Percentiles rank a stretch among this genome's conserved stretches.
Conservation (phyloP, 2,888 invertebrate genomes). For the Piscicola geometra region DNA sequence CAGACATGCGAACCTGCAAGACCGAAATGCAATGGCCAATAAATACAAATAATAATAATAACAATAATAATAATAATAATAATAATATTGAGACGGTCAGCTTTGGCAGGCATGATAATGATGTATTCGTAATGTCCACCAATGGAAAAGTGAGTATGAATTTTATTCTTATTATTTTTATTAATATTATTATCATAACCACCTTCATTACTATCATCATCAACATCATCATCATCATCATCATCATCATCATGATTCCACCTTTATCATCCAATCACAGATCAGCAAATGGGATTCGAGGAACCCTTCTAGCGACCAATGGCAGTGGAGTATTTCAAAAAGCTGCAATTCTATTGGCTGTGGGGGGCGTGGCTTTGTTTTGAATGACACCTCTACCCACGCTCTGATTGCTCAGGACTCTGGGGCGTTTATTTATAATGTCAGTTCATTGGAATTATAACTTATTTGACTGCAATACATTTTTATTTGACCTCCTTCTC, state of each 20-base stretch:
- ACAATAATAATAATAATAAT: background rate
- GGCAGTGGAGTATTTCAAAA: background rate
- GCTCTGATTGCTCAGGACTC: slow-evolving; percentile 55
- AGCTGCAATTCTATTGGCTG: slow-evolving; percentile 55
- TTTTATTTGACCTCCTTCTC: too few relatives aligned
- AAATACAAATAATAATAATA: too few relatives aligned
- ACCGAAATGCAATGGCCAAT: background rate
- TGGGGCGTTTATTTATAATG: slow-evolving; percentile 37
- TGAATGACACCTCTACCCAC: slow-evolving; percentile 5
- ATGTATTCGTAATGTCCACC: background rate
- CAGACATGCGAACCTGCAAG: background rate
- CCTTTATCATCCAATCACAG: background rate
- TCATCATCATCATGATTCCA: background rate
- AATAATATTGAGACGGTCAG: background rate
- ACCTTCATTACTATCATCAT: background rate
- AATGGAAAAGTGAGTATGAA: background rate
- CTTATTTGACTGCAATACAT: too few relatives aligned
- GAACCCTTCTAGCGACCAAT: background rate
- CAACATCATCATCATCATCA: background rate
- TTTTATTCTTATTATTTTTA: background rate
- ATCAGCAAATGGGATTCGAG: slow-evolving; percentile 11
- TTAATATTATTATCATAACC: background rate
- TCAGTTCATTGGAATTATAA: slow-evolving; percentile 14
- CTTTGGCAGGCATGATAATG: background rate
- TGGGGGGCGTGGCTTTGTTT: slow-evolving; percentile 53